Evolutionary conservation across 1,140 invertebrate genomes (phyloP).

Genomic region (Drosophila chauvacae): DNA sequence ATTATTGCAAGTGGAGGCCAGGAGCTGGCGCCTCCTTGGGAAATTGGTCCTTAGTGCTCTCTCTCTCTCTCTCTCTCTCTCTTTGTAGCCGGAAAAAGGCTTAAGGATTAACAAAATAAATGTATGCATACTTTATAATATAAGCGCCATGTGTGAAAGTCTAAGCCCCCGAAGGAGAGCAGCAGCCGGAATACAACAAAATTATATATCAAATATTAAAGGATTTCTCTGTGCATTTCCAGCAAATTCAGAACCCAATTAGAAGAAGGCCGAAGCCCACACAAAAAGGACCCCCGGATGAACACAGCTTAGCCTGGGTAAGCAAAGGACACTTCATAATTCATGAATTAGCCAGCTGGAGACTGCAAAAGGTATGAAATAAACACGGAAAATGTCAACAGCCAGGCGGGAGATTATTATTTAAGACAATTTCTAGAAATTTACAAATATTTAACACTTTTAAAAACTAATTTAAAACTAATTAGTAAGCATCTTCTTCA

Average conservation of each 20-base stretch:
- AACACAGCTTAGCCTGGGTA: constrained; percentile 11
- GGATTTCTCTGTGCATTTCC: not conserved
- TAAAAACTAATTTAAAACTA: not conserved
- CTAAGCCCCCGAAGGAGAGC: not conserved
- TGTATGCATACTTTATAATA: not conserved
- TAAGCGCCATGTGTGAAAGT: constrained; percentile 6
- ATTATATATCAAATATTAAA: not conserved
- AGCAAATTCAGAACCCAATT: constrained; percentile 14
- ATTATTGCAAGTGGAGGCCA: not conserved
- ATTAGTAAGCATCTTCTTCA: too few relatives aligned
- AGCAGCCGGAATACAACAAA: not conserved
- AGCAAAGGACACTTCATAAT: constrained; percentile 12
- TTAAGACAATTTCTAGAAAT: too few relatives aligned
- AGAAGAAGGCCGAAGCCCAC: not conserved
- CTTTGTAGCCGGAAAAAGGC: not conserved
- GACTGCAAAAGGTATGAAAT: not conserved
- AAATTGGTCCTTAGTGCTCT: not conserved
- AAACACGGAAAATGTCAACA: not conserved
- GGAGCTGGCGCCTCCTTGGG: not conserved
- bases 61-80: too few relatives aligned
- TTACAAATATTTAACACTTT: not conserved
- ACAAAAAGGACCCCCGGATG: not conserved
- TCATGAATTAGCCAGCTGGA: not conserved
- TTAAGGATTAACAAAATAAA: constrained; percentile 13
- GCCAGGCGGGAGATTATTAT: too few relatives aligned